Evolutionary conservation across 2,797 vertebrate genomes (phyloP).

Genomic region (Apodemus agrarius): DNA sequence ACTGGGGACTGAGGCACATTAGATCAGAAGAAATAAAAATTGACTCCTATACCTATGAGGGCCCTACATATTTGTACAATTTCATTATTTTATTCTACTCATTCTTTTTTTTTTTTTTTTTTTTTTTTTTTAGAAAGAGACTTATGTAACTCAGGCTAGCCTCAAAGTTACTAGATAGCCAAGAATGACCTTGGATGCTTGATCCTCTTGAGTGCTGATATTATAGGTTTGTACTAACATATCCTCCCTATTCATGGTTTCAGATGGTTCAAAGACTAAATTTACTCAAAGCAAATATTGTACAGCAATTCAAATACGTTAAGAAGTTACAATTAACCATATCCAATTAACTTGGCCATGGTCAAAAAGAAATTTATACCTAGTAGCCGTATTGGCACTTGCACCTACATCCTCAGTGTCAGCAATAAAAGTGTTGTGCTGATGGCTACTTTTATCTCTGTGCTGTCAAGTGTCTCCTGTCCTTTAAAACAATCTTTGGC

Average conservation of each 20-base stretch:
- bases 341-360: neutral
- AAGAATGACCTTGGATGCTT: neutral
- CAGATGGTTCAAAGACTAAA: neutral
- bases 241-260: neutral
- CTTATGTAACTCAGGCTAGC: neutral
- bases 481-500: neutral
- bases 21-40: constrained; percentile 34
- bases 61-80: neutral
- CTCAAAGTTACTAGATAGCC: neutral
- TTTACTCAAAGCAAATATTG: constrained; percentile 30
- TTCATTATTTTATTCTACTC: neutral
- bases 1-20: neutral
- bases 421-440: neutral
- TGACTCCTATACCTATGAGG: neutral
- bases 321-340: neutral
- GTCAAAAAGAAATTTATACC: neutral
- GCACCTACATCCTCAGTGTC: neutral
- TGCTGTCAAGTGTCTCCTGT: neutral
- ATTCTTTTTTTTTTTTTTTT: neutral
- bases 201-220: neutral
- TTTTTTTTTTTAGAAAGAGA: neutral
- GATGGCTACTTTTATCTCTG: neutral
- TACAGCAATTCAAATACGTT: neutral
- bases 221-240: neutral
- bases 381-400: neutral